These are phyloP conservation scores for Grallaria varia DNA, from an alignment of 2,113 vertebrate genomes.

Conservation along the genomic window DNA sequence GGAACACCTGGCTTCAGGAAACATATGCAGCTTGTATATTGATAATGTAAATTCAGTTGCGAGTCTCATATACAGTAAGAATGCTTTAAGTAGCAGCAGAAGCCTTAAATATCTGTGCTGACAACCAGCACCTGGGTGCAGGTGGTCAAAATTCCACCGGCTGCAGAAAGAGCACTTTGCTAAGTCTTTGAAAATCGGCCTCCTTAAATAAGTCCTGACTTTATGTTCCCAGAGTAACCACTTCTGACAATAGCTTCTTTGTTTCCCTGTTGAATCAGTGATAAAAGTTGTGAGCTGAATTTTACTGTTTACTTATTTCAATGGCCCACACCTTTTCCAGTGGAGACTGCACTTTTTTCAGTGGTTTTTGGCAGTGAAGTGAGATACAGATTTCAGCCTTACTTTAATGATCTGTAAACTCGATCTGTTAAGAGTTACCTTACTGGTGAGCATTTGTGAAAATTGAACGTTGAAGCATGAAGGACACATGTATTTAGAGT, in stretches of 20 bases:
- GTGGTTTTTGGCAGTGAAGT: background rate
- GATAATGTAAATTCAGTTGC: rapidly evolving
- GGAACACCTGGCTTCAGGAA: background rate
- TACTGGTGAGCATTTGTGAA: background rate
- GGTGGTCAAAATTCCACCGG: background rate
- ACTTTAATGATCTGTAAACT: background rate
- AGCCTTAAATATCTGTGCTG: background rate
- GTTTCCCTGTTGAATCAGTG: slow-evolving; percentile 50
- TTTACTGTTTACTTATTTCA: slow-evolving; percentile 43
- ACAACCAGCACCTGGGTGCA: background rate
- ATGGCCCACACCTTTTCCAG: background rate
- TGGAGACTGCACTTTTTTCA: background rate
- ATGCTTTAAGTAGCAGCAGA: background rate
- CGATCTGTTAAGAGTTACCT: background rate
- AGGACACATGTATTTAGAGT: background rate
- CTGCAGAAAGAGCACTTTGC: slow-evolving; percentile 17
- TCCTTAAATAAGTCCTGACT: slow-evolving; percentile 19
- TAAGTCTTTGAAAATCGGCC: background rate
- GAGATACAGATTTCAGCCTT: background rate
- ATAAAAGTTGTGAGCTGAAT: slow-evolving; percentile 42
- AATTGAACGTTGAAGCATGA: background rate
- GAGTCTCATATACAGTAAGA: background rate
- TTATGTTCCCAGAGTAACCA: slow-evolving; percentile 20
- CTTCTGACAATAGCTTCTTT: slow-evolving; percentile 53
- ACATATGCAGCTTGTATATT: background rate